Conservation (phyloP, 2,113 vertebrate species). For the Aspiorhynchus laticeps region DNA sequence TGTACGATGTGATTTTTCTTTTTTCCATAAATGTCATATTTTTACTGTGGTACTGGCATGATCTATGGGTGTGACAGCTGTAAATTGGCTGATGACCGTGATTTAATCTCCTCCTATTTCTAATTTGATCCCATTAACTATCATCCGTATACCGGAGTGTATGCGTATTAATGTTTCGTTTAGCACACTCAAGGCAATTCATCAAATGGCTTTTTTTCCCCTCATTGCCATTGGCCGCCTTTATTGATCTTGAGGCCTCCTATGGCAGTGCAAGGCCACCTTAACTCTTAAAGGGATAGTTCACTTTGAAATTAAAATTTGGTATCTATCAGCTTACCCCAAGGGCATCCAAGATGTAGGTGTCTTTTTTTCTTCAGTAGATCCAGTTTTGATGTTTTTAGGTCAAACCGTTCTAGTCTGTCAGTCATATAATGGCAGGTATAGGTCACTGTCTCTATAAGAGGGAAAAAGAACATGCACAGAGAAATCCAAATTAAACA, state of each 20-base stretch:
- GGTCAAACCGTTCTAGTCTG: too few species aligned
- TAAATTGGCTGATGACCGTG: slow-evolving; percentile 42
- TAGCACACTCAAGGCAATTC: slow-evolving; percentile 19
- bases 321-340: too few species aligned
- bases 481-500: too few species aligned
- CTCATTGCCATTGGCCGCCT: slow-evolving; percentile 33
- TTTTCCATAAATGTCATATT: neutral
- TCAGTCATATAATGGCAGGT: too few species aligned
- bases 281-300: slow-evolving; percentile 29
- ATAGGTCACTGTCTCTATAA: too few species aligned
- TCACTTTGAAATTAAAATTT: too few species aligned
- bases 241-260: slow-evolving; percentile 7
- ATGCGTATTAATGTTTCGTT: slow-evolving; percentile 28
- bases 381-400: too few species aligned
- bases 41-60: slow-evolving; percentile 13
- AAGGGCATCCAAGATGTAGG: too few species aligned
- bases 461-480: too few species aligned
- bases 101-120: slow-evolving; percentile 51
- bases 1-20: neutral
- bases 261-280: neutral
- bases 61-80: slow-evolving; percentile 31
- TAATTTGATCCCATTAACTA: slow-evolving; percentile 56
- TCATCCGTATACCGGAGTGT: slow-evolving; percentile 44
- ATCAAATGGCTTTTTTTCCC: neutral
- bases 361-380: too few species aligned